Conservation (phyloP, 2,888 invertebrate genomes). For the Papilio demoleus region DNA sequence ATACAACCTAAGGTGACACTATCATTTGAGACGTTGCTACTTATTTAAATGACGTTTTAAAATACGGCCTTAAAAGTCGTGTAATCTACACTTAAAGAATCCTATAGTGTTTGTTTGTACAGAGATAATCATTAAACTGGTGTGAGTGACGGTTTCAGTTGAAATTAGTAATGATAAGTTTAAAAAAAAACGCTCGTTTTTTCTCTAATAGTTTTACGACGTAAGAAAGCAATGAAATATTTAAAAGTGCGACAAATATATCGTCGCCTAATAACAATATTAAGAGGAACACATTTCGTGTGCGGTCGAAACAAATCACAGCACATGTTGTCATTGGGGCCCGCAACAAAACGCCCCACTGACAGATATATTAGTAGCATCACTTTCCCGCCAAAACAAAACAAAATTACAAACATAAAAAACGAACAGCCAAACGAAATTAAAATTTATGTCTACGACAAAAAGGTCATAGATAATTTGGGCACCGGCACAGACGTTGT, state of each 20-base stretch:
- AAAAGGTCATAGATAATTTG: neutral
- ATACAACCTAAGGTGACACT: too few species aligned
- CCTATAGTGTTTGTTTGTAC: too few species aligned
- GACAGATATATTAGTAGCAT: conserved; percentile 79
- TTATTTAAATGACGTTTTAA: too few species aligned
- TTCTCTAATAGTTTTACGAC: conserved; percentile 72
- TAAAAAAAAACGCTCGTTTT: conserved; percentile 39
- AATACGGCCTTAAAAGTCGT: too few species aligned
- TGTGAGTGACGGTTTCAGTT: neutral
- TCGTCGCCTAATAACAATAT: conserved; percentile 75
- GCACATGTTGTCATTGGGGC: conserved; percentile 70
- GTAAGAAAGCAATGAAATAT: conserved; percentile 62
- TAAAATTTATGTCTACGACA: neutral
- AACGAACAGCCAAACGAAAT: neutral
- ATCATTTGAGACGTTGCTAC: too few species aligned
- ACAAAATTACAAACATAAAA: conserved; percentile 18
- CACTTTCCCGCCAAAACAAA: conserved; percentile 62
- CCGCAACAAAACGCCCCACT: conserved; percentile 73
- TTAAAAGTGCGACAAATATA: conserved; percentile 69
- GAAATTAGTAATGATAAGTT: neutral
- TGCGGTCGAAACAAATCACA: conserved; percentile 74
- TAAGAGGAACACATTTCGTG: conserved; percentile 57
- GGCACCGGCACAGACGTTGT: neutral
- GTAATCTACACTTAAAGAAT: neutral
- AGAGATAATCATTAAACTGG: neutral